These are phyloP conservation scores for Ciconia maguari DNA, from an alignment of 2,113 vertebrate genomes.

Conservation along the genomic window DNA sequence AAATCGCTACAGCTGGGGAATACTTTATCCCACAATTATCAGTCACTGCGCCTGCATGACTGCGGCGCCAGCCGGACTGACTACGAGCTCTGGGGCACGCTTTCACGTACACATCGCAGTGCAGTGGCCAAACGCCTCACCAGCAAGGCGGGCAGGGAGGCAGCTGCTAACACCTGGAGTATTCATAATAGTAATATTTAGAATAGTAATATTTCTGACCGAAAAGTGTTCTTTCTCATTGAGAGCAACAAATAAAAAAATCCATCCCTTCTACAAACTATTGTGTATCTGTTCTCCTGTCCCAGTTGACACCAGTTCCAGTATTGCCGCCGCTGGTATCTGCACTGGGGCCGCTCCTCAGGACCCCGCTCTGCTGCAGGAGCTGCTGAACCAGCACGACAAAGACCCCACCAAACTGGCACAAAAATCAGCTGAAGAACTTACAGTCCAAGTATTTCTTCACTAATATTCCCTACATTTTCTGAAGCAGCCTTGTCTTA, in stretches of 20 bases:
- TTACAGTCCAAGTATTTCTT: neutral
- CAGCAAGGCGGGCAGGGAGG: neutral
- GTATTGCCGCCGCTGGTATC: too few relatives aligned
- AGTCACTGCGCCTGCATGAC: fast-evolving
- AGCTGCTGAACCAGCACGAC: fast-evolving
- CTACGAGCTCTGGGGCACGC: neutral
- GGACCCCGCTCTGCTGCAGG: neutral
- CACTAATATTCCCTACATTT: fast-evolving
- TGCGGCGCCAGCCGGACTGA: neutral
- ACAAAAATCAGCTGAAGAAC: neutral
- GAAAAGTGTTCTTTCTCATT: neutral
- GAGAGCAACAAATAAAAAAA: neutral
- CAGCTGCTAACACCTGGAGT: neutral
- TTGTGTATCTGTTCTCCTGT: neutral
- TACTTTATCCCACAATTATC: neutral
- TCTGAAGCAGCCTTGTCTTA: neutral
- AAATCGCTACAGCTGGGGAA: neutral
- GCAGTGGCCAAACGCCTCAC: neutral
- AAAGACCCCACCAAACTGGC: neutral
- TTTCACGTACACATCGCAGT: fast-evolving
- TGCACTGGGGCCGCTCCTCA: neutral
- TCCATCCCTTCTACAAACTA: neutral
- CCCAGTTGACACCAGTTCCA: neutral
- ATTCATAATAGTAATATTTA: fast-evolving
- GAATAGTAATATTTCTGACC: fast-evolving